Evolutionary conservation across 2,797 vertebrate genomes (phyloP), one percentile per base, ranked within the genome.

Genomic region (Argentina silus): DNA sequence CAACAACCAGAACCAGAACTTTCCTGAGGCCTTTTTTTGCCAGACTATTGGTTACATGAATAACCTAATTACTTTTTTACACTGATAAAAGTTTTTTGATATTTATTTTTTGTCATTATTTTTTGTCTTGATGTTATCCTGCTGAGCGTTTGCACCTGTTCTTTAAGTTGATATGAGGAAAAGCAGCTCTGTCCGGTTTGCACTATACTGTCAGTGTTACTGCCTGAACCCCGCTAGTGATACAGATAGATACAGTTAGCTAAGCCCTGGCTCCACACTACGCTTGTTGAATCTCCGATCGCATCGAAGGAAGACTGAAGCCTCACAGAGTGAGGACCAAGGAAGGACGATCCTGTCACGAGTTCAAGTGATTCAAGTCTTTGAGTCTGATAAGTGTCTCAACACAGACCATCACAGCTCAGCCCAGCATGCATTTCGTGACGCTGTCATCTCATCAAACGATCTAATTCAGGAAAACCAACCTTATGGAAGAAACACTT

Each of bases 151-250:
- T 95, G 97, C 96, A 95, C 95, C 95, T 95, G 95, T 94, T 92
- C 96, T 91, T 81, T 95, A 87, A 88, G 86, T 88, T 91, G 83
- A 88, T 69, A 76, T 92, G 93, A 86, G 93, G 91, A 85, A 93
- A 96, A 90, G 83, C 95, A 93, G 91, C 95, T 95, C 93, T 94
- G 93, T 96, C 96, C 96, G 95, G 95, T 97, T 99, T 99, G 97
- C 97, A 99, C 97, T 98, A 93, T 86, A 95, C 95, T 95, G 96
- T 98, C 98, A 99, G 98, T 99, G 98, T 99, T 99, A 99, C 96
- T 97, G 97, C 96, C 97, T 96, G 95, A 95, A 93, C 94, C 88
- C 90, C 86, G 79, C 74, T 82, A 87, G 79, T 66, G 17, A 66
- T 23, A 19, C 63, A 66, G 76, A 80, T 72, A 72, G 44, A 27